These are phyloP conservation scores for Eudiplozoon nipponicum DNA, from an alignment of 2,888 invertebrate species.

Conservation along the genomic window DNA sequence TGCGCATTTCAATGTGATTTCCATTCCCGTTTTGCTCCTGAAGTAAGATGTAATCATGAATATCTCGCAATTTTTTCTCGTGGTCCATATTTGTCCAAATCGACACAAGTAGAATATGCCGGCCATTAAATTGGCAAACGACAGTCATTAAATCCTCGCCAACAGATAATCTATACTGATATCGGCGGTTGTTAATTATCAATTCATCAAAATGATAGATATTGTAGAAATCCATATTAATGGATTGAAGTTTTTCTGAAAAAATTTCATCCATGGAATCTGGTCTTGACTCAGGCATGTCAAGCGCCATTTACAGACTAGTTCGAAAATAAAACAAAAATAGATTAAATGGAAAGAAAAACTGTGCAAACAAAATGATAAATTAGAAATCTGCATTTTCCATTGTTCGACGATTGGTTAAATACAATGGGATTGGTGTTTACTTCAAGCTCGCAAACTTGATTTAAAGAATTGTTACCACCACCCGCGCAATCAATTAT, in stretches of 20 bases:
- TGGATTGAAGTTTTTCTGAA: conserved; percentile 6
- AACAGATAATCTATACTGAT: conserved; percentile 11
- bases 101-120: conserved; percentile 8
- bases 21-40: conserved; percentile 5
- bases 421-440: no score
- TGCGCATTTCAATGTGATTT: no score
- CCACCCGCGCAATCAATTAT: no score
- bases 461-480: no score
- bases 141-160: conserved; percentile 14
- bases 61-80: conserved; percentile 3
- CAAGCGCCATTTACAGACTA: no score
- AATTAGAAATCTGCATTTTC: no score
- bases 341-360: no score
- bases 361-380: no score
- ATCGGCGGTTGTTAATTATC: conserved; percentile 7
- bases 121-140: conserved; percentile 9
- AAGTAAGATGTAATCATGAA: conserved; percentile 9
- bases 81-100: conserved; percentile 13
- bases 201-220: conserved; percentile 16
- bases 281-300: conserved; percentile 1
- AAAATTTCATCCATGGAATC: conserved; percentile 15
- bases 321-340: no score
- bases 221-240: conserved; percentile 14
- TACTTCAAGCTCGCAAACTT: no score
- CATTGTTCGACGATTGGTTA: no score